Evolutionary conservation across 2,888 invertebrate genomes (phyloP).

Genomic region (Pyralis farinalis): DNA sequence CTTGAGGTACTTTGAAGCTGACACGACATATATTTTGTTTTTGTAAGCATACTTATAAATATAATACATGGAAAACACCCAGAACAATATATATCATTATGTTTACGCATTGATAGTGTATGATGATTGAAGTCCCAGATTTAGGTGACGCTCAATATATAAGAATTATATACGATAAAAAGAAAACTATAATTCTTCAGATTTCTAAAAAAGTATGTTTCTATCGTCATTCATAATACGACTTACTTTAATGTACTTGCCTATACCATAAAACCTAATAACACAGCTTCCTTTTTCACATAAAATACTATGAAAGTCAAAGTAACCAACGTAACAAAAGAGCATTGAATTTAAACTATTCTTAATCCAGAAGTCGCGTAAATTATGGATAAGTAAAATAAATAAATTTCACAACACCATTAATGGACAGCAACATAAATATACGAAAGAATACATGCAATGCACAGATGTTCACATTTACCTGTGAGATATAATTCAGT

Average conservation of each 20-base stretch:
- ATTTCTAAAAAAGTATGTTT: too few relatives aligned
- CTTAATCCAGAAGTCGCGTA: slow-evolving; percentile 2
- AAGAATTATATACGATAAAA: too few relatives aligned
- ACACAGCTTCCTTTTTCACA: slow-evolving; percentile 2
- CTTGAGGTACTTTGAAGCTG: too few relatives aligned
- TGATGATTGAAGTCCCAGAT: too few relatives aligned
- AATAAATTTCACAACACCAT: slow-evolving; percentile 24
- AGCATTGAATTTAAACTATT: neutral
- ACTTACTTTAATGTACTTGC: neutral
- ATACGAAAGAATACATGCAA: slow-evolving; percentile 20
- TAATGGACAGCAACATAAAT: slow-evolving; percentile 46
- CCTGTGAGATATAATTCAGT: slow-evolving; percentile 64
- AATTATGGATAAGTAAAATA: slow-evolving; percentile 6
- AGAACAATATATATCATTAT: too few relatives aligned
- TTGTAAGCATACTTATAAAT: too few relatives aligned
- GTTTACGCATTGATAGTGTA: too few relatives aligned
- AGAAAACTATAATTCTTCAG: too few relatives aligned
- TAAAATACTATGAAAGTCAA: slow-evolving; percentile 1
- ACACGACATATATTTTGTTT: too few relatives aligned
- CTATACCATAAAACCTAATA: slow-evolving; percentile 1
- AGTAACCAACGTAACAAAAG: slow-evolving; percentile 2
- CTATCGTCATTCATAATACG: neutral
- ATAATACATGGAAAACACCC: too few relatives aligned
- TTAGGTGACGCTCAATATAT: too few relatives aligned
- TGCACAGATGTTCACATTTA: slow-evolving; percentile 42